Evolutionary conservation across 2,888 invertebrate species (phyloP), one percentile per base, ranked within the genome.

Genomic region (Anoplius nigerrimus): DNA sequence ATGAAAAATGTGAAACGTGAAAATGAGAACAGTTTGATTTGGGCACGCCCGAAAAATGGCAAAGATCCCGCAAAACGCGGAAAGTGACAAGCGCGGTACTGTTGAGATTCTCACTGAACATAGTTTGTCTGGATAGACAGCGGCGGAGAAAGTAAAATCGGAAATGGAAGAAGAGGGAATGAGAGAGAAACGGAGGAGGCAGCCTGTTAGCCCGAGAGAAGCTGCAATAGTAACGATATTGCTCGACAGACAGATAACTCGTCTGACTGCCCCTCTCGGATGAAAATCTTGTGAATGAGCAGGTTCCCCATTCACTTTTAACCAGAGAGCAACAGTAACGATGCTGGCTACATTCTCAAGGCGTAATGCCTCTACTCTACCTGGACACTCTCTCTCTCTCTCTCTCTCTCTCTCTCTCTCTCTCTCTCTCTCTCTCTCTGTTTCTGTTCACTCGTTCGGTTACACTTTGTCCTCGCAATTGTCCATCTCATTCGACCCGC

Each of bases 211-310:
- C 11, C 34, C 8, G 6, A 13, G 1, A 16, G 16, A 18, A 1
- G n/a, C n/a, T n/a, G n/a, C 1, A 48, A 48, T 48, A n/a, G 3
- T 56, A 66, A 67, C 62, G 60, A 78, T 74, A 78, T 71, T 74
- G 74, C 70, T 71, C 76, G 73, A 55, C 68, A 63, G 59, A 43
- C 55, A 34, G 18, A 34, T 16, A 46, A 53, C 20, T 20, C 60
- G 27, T 54, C 59, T 53, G 64, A 42, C 6, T 53, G 53, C 53
- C 24, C 15, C 22, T 53, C 24, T 81, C 76, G 79, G 73, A 81
- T 82, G 85, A 84, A 86, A 86, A 85, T 84, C 83, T 86, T 86
- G 84, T 87, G 87, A 87, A 87, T 87, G 87, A 86, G 82, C 84
- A 73, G 82, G 83, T 84, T 83, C 82, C 82, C 87, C 87, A 87